Conservation (phyloP, 2,113 vertebrate genomes). For the Etheostoma spectabile region DNA sequence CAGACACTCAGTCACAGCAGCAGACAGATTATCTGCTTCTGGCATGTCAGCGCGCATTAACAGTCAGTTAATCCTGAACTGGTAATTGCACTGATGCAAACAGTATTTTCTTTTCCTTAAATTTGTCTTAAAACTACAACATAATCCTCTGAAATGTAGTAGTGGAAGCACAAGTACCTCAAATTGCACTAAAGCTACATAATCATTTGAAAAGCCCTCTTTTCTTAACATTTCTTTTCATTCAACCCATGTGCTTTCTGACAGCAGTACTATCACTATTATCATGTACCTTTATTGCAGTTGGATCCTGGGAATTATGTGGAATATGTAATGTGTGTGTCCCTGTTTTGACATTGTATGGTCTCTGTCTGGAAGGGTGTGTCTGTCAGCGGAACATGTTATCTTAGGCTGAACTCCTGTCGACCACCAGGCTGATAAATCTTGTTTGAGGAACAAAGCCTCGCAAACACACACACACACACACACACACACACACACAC, state of each 20-base stretch:
- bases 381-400: constrained; percentile 54
- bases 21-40: constrained; percentile 38
- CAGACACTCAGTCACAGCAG: constrained; percentile 14
- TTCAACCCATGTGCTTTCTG: background rate
- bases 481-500: constrained; percentile 2
- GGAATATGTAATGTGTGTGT: background rate
- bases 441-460: constrained; percentile 41
- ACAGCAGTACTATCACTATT: background rate
- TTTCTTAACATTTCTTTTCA: background rate
- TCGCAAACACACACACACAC: constrained; percentile 5
- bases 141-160: background rate
- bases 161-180: background rate
- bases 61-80: constrained; percentile 20
- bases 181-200: too few relatives aligned
- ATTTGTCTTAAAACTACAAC: background rate
- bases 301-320: background rate
- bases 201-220: too few relatives aligned
- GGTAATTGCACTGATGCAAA: background rate
- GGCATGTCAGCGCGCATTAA: constrained; percentile 15
- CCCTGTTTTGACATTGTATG: background rate
- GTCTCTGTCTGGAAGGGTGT: constrained; percentile 1
- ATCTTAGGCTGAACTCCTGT: constrained; percentile 57
- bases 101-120: background rate
- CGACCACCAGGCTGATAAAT: constrained; percentile 49
- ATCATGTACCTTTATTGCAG: background rate